A percentile compares a stretch with the other conserved stretches of the same genome.
Conservation (phyloP, 2,888 invertebrate species). For the Ametastegia equiseti region DNA sequence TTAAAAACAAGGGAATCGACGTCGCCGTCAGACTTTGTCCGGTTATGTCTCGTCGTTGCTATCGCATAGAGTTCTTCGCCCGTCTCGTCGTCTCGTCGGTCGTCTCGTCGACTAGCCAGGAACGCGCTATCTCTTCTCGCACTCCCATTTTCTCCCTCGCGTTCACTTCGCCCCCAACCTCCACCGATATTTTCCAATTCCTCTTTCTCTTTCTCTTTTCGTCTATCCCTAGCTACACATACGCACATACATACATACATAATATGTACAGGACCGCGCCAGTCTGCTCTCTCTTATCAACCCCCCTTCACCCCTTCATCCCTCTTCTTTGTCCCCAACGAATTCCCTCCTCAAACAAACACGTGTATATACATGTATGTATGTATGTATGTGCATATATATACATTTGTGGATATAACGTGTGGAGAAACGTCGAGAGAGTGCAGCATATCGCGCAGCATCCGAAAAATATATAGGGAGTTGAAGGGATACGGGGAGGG, state of each 20-base stretch:
- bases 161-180: constrained; percentile 3
- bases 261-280: constrained; percentile 10
- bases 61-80: constrained; percentile 38
- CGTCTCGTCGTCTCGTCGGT: constrained; percentile 22
- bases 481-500: neutral
- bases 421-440: neutral
- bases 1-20: constrained; percentile 45
- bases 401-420: no score
- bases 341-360: neutral
- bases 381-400: neutral
- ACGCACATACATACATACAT: neutral
- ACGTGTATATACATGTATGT: neutral
- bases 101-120: neutral
- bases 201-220: neutral
- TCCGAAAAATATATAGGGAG: neutral
- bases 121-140: constrained; percentile 19
- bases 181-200: constrained; percentile 9
- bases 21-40: constrained; percentile 39
- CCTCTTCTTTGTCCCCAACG: constrained; percentile 23
- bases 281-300: constrained; percentile 64
- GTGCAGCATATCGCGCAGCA: constrained; percentile 25
- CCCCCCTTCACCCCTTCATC: constrained; percentile 52
- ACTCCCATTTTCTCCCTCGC: constrained; percentile 29
- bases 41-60: constrained; percentile 25
- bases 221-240: neutral